Evolutionary conservation across 2,797 vertebrate genomes (phyloP).

Genomic region (Vultur gryphus): DNA sequence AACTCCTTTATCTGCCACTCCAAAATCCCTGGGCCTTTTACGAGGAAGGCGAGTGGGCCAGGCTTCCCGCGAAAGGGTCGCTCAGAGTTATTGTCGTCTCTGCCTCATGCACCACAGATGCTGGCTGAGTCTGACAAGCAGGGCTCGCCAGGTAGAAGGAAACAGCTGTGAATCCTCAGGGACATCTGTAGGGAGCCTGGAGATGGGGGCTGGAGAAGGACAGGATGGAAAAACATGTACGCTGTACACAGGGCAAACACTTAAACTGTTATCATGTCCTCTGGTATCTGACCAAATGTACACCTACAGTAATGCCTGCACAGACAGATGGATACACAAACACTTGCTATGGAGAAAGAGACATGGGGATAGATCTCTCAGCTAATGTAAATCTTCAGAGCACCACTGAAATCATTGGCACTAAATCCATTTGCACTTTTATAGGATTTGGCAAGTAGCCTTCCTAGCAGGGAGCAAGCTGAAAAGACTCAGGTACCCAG

Average conservation of each 20-base stretch:
- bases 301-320: not conserved
- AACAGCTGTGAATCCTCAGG: slow-evolving; percentile 52
- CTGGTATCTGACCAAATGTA: not conserved
- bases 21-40: slow-evolving; percentile 25
- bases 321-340: not conserved
- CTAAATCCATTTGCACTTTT: slow-evolving; percentile 43
- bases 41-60: not conserved
- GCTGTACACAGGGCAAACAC: not conserved
- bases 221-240: not conserved
- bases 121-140: slow-evolving; percentile 55
- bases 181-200: not conserved
- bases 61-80: not conserved
- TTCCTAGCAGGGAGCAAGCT: not conserved
- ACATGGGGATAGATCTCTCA: not conserved
- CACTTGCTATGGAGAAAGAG: not conserved
- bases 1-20: slow-evolving; percentile 58
- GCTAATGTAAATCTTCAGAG: not conserved
- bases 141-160: not conserved
- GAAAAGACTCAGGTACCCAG: not conserved
- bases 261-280: not conserved
- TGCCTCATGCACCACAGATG: not conserved
- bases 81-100: not conserved
- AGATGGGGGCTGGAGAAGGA: not conserved
- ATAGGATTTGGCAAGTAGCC: slow-evolving; percentile 24
- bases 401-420: not conserved